phyloP scores from a whole-genome alignment of 2,888 invertebrate genomes.

The Pogonocherus hispidulus region DNA sequence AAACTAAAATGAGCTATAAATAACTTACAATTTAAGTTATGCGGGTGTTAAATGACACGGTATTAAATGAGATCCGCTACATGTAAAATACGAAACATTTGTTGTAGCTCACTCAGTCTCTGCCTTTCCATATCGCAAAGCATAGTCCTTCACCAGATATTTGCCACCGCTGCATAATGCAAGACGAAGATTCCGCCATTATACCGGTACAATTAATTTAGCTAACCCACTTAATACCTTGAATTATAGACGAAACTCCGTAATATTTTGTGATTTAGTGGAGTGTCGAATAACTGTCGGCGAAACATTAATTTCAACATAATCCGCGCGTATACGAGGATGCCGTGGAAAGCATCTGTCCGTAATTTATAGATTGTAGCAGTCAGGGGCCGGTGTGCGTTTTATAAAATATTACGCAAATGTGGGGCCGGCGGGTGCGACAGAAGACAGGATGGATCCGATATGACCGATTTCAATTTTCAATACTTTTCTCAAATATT shows the following conservation, averaged over 20 bases:
- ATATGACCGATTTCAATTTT: background rate
- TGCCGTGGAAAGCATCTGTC: conserved; percentile 19
- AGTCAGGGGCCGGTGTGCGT: conserved; percentile 12
- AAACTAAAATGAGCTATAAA: too few species aligned
- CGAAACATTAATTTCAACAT: conserved; percentile 27
- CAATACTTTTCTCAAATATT: background rate
- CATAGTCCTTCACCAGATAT: background rate
- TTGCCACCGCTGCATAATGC: background rate
- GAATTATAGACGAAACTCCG: conserved; percentile 19
- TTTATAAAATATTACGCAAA: conserved; percentile 12
- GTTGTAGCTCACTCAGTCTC: too few species aligned
- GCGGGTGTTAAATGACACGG: too few species aligned
- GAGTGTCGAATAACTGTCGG: conserved; percentile 27
- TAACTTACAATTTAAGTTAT: too few species aligned
- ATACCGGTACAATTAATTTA: conserved; percentile 11
- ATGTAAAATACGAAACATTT: too few species aligned
- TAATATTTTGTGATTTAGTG: conserved; percentile 29
- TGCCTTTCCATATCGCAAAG: too few species aligned
- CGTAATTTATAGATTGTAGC: conserved; percentile 26
- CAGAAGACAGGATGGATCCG: background rate
- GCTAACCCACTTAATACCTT: conserved; percentile 25
- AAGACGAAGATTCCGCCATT: background rate
- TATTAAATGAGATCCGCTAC: too few species aligned
- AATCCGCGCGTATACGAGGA: conserved; percentile 21
- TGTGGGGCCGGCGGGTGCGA: background rate